Evolutionary conservation across 2,888 invertebrate genomes (phyloP).

Genomic region (Malthinus seriepunctatus): DNA sequence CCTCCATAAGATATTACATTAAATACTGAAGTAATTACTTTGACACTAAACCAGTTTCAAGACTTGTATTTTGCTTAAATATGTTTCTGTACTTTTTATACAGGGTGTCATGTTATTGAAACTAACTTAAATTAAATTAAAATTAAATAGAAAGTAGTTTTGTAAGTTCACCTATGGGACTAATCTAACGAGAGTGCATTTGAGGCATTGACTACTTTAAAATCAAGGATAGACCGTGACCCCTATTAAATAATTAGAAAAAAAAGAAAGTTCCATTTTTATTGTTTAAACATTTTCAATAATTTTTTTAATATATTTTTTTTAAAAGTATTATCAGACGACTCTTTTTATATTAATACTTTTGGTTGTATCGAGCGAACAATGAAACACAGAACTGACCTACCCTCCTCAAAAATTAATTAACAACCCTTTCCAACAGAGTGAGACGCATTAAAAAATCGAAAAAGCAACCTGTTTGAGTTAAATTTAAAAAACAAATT

Average conservation of each 20-base stretch:
- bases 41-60: no score
- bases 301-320: no score
- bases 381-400: constrained; percentile 15
- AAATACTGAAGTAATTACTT: no score
- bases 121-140: no score
- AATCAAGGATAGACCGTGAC: constrained; percentile 19
- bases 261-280: constrained; percentile 12
- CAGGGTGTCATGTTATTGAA: no score
- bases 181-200: no score
- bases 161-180: no score
- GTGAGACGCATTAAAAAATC: not conserved
- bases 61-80: no score
- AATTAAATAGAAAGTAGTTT: no score
- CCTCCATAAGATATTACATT: no score
- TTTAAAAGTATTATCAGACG: not conserved
- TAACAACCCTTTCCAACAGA: not conserved
- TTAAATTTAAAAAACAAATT: not conserved
- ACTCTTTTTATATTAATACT: constrained; percentile 1
- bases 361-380: constrained; percentile 1
- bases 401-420: constrained; percentile 7
- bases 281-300: not conserved
- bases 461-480: no score
- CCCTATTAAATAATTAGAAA: constrained; percentile 19
- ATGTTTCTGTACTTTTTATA: no score
- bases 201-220: constrained; percentile 11